These are phyloP conservation scores for Picathartes gymnocephalus DNA, from an alignment of 2,113 vertebrate genomes.

Conservation along the genomic window DNA sequence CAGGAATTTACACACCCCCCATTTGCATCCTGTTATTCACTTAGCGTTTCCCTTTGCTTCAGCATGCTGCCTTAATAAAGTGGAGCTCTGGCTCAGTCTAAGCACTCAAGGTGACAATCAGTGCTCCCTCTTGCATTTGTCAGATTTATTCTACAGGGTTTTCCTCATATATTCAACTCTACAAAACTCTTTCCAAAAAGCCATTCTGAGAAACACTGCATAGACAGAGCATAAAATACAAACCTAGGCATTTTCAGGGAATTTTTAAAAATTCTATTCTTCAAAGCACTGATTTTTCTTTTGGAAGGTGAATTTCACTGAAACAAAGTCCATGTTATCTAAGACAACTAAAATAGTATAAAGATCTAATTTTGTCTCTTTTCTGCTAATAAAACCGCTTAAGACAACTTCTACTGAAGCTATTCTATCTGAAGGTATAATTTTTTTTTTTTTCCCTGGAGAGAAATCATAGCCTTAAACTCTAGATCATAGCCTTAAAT, in stretches of 20 bases:
- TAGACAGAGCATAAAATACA: neutral
- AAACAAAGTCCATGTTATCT: neutral
- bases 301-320: neutral
- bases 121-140: neutral
- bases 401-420: neutral
- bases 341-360: neutral
- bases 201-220: neutral
- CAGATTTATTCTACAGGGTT: neutral
- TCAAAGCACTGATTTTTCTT: neutral
- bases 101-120: neutral
- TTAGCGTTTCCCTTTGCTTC: conserved; percentile 70
- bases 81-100: neutral
- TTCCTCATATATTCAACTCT: neutral
- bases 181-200: neutral
- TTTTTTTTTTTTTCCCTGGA: neutral
- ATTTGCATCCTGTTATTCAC: conserved; percentile 87
- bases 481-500: neutral
- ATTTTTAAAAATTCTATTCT: neutral
- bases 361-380: neutral
- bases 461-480: neutral
- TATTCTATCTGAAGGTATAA: neutral
- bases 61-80: conserved; percentile 46
- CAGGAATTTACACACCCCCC: conserved; percentile 83
- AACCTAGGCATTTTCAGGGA: neutral
- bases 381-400: neutral